phyloP scores from a whole-genome alignment of 2,113 vertebrate genomes.

The Peromyscus polionotus region DNA sequence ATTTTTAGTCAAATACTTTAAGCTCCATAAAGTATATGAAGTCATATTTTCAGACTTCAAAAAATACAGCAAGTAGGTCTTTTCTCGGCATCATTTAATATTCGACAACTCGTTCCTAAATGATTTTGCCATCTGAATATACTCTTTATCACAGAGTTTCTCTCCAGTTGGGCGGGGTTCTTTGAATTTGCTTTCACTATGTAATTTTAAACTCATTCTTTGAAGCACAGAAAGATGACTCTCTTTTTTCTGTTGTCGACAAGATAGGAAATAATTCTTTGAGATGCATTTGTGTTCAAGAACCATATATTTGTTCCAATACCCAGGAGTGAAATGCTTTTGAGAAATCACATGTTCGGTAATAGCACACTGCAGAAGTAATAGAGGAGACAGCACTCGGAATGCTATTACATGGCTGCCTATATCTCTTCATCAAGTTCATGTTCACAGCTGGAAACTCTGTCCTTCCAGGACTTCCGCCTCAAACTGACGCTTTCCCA shows the following conservation, averaged over 20 bases:
- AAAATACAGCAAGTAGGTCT: constrained; percentile 58
- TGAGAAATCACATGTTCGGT: constrained; percentile 64
- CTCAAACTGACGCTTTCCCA: neutral
- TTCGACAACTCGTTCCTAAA: constrained; percentile 61
- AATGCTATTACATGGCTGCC: neutral
- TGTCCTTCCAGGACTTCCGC: neutral
- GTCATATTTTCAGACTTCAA: constrained; percentile 66
- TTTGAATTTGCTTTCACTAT: constrained; percentile 59
- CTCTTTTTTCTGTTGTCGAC: constrained; percentile 60
- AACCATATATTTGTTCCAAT: constrained; percentile 52
- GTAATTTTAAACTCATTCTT: constrained; percentile 62
- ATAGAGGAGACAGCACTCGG: neutral
- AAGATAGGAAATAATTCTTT: constrained; percentile 68
- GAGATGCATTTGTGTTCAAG: constrained; percentile 53
- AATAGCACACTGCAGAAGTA: constrained; percentile 56
- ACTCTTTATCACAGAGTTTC: constrained; percentile 34
- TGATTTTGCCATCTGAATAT: constrained; percentile 63
- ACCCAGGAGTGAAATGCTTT: constrained; percentile 62
- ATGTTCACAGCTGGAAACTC: neutral
- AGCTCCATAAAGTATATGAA: constrained; percentile 70
- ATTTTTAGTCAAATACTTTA: constrained; percentile 75
- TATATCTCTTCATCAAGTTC: neutral
- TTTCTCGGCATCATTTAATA: constrained; percentile 68
- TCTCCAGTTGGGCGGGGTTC: constrained; percentile 7
- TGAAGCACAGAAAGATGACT: constrained; percentile 52